Conservation (phyloP, 2,113 vertebrate species). For the Oryzias curvinotus region DNA sequence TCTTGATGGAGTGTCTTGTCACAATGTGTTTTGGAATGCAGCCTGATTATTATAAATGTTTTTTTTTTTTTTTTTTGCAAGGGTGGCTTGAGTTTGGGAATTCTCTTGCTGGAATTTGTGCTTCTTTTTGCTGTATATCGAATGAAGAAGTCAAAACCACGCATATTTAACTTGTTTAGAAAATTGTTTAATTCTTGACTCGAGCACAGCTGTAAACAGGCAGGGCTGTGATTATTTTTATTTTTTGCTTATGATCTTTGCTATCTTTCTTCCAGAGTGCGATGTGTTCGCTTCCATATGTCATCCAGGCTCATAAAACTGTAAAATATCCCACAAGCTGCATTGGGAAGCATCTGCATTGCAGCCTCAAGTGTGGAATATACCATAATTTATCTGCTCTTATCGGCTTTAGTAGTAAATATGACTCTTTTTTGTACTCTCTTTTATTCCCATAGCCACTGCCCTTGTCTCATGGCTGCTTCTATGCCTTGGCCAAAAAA, state of each 20-base stretch:
- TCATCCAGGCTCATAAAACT: slow-evolving; percentile 33
- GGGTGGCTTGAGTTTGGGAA: slow-evolving; percentile 29
- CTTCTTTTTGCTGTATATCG: slow-evolving; percentile 19
- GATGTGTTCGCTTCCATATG: slow-evolving; percentile 5
- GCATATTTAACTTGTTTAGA: slow-evolving; percentile 30
- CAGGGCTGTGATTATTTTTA: slow-evolving; percentile 2
- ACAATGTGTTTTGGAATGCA: slow-evolving; percentile 17
- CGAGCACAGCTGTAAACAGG: slow-evolving; percentile 15
- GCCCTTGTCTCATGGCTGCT: slow-evolving; percentile 25
- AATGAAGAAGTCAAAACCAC: slow-evolving; percentile 1
- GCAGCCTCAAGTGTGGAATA: slow-evolving; percentile 1
- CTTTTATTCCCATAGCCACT: slow-evolving; percentile 25
- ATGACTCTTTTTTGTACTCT: not conserved
- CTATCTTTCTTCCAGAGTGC: slow-evolving; percentile 5
- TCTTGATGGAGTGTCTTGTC: slow-evolving; percentile 33
- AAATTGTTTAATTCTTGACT: slow-evolving; percentile 35
- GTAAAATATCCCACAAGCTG: slow-evolving; percentile 17
- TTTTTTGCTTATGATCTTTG: slow-evolving; percentile 20
- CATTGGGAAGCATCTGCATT: slow-evolving; percentile 21
- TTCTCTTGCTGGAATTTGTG: slow-evolving; percentile 33
- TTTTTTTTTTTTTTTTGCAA: not conserved
- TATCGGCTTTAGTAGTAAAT: slow-evolving; percentile 2
- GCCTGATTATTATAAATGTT: not conserved
- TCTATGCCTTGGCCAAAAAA: slow-evolving; percentile 38
- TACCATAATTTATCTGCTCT: not conserved